phyloP scores from a whole-genome alignment of 2,888 invertebrate genomes.

The Plagodis pulveraria region DNA sequence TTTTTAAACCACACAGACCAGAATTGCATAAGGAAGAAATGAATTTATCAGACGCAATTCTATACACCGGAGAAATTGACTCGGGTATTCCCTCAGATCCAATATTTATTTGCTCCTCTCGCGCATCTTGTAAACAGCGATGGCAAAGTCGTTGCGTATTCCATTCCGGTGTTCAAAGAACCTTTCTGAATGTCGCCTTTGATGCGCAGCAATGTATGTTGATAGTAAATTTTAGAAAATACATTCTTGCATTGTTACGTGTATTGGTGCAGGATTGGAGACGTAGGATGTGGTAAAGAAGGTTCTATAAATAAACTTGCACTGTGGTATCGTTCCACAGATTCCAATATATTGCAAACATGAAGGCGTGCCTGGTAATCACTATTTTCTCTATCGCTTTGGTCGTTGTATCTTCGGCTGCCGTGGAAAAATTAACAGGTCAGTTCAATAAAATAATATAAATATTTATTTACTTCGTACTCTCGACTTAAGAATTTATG shows the following conservation, averaged over 20 bases:
- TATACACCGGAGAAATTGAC: constrained; percentile 60
- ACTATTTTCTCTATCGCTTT: constrained; percentile 45
- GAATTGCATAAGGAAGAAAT: constrained; percentile 20
- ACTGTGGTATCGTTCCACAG: constrained; percentile 42
- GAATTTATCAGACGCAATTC: constrained; percentile 59
- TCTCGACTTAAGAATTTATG: too few relatives aligned
- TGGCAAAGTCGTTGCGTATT: constrained; percentile 28
- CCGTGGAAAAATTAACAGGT: constrained; percentile 34
- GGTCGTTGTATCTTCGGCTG: constrained; percentile 32
- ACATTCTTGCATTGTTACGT: constrained; percentile 25
- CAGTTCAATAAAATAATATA: constrained; percentile 1
- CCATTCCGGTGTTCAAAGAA: constrained; percentile 33
- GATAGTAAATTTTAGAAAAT: constrained; percentile 24
- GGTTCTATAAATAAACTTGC: constrained; percentile 56
- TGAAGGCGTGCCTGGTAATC: constrained; percentile 55
- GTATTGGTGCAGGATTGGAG: constrained; percentile 33
- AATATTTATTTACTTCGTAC: too few relatives aligned
- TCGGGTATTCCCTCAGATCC: constrained; percentile 68
- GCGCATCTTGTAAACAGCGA: constrained; percentile 34
- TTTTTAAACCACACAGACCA: constrained; percentile 16
- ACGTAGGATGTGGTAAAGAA: constrained; percentile 39
- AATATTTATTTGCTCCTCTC: constrained; percentile 54
- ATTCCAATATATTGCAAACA: constrained; percentile 47
- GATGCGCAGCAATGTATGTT: constrained; percentile 43
- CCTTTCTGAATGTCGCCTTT: constrained; percentile 30